These are phyloP conservation scores for Lutjanus campechanus DNA, from an alignment of 2,797 vertebrate genomes.

Conservation along the genomic window DNA sequence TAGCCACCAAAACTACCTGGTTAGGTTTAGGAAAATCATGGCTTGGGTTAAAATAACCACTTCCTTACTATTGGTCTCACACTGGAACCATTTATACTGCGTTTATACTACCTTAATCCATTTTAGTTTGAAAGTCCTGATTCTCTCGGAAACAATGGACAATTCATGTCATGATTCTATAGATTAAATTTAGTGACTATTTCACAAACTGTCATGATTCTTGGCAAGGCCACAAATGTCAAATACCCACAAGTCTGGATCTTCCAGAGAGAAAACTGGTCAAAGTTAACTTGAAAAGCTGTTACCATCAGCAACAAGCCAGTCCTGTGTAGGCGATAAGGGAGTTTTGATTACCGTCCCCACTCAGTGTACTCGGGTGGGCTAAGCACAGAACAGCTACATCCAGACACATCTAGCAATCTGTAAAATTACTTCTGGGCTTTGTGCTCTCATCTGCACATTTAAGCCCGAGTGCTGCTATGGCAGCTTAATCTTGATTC, in stretches of 20 bases:
- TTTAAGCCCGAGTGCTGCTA: slow-evolving; percentile 61
- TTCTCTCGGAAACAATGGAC: no score
- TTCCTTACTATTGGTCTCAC: no score
- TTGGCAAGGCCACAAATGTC: no score
- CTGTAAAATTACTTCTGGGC: slow-evolving; percentile 74
- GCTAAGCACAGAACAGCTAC: slow-evolving; percentile 21
- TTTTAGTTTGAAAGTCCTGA: no score
- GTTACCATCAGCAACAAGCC: slow-evolving; percentile 53
- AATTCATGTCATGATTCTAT: no score
- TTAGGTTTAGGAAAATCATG: no score
- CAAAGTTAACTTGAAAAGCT: slow-evolving; percentile 48
- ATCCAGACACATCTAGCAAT: slow-evolving; percentile 60
- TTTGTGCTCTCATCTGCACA: slow-evolving; percentile 74
- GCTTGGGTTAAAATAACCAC: no score
- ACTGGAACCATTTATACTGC: no score
- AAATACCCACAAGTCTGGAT: background rate
- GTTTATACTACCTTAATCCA: no score
- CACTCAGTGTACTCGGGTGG: slow-evolving; percentile 28
- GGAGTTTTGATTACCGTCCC: slow-evolving; percentile 47
- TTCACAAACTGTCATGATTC: no score
- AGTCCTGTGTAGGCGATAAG: background rate
- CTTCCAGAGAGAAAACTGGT: slow-evolving; percentile 25
- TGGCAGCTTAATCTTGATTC: slow-evolving; percentile 73
- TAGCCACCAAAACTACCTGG: no score
- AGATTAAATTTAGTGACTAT: no score